Evolutionary conservation across 2,113 vertebrate species (phyloP).

Genomic region (Himantopus leucocephalus): DNA sequence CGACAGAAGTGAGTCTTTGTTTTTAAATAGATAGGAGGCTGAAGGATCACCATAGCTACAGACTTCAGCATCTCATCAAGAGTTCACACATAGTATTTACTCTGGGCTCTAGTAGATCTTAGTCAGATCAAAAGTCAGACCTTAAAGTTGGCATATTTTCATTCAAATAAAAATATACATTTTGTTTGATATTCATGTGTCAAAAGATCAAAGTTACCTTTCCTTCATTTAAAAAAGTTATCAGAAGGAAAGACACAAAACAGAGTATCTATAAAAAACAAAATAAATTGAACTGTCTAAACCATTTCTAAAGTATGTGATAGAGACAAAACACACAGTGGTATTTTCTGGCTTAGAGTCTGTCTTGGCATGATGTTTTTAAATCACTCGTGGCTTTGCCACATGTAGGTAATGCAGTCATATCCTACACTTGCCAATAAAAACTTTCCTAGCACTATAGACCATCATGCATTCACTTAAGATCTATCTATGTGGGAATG

Average conservation of each 20-base stretch:
- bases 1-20: not conserved
- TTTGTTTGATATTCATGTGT: not conserved
- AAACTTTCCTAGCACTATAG: not conserved
- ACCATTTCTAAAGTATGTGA: not conserved
- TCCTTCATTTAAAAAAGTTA: not conserved
- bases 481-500: not conserved
- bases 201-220: not conserved
- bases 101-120: not conserved
- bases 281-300: not conserved
- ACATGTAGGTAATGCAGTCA: constrained; percentile 6
- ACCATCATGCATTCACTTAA: not conserved
- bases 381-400: not conserved
- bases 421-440: not conserved
- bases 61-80: not conserved
- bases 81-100: not conserved
- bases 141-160: not conserved
- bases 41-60: not conserved
- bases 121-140: not conserved
- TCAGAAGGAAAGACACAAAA: not conserved
- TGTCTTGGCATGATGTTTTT: not conserved
- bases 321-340: not conserved
- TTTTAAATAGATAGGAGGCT: not conserved
- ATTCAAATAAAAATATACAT: not conserved
- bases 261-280: not conserved
- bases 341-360: not conserved